phyloP scores from a whole-genome alignment of 2,113 vertebrate genomes.

The Thinocorus orbignyianus region DNA sequence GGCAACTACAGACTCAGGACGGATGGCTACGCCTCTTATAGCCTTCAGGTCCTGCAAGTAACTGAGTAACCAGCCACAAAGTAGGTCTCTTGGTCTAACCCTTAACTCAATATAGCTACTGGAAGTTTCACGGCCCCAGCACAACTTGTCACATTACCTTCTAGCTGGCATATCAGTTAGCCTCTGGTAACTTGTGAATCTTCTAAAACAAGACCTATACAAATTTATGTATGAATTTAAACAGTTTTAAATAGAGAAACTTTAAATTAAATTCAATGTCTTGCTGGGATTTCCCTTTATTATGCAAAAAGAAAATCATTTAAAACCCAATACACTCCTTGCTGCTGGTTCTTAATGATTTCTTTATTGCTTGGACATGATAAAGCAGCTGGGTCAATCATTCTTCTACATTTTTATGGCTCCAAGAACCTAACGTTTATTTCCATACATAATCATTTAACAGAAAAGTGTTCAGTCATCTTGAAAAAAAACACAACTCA shows the following conservation, averaged over 20 bases:
- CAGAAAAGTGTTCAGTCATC: background rate
- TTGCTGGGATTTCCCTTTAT: background rate
- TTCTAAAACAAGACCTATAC: background rate
- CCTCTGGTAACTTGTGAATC: background rate
- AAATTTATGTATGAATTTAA: background rate
- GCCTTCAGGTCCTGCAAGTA: background rate
- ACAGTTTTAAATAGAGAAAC: background rate
- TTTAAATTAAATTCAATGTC: background rate
- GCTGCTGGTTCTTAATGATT: background rate
- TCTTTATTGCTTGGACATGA: constrained; percentile 16
- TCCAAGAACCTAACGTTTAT: background rate
- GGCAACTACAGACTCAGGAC: background rate
- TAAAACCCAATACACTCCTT: constrained; percentile 10
- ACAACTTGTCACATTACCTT: background rate
- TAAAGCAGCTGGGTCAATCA: constrained; percentile 13
- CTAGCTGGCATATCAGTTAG: background rate
- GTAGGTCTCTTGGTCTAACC: background rate
- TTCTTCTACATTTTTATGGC: background rate
- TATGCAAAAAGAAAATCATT: constrained; percentile 32
- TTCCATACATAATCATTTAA: background rate
- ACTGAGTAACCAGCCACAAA: background rate
- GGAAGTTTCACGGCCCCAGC: background rate
- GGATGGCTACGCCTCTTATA: background rate
- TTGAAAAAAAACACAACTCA: background rate
- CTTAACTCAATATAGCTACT: background rate